Percentiles rank a stretch among this genome's conserved stretches.
phyloP scores from a whole-genome alignment of 2,888 invertebrate genomes.

The Drosophila hawaiiensis region DNA sequence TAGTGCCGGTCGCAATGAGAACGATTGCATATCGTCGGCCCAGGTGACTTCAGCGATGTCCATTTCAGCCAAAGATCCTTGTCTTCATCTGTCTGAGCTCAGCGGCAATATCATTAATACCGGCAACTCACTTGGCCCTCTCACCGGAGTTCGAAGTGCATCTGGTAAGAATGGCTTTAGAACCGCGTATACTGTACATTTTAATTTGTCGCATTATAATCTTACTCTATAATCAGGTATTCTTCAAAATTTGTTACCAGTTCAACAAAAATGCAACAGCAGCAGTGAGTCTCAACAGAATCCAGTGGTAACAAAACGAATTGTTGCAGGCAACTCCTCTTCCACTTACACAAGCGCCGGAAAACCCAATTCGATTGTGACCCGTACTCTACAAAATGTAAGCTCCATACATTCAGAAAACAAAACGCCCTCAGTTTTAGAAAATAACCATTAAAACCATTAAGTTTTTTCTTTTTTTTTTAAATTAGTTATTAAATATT shows the following conservation, averaged over 20 bases:
- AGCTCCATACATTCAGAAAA: conserved; percentile 24
- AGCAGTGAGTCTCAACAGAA: conserved; percentile 73
- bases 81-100: conserved; percentile 51
- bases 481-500: neutral
- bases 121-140: conserved; percentile 51
- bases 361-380: conserved; percentile 79
- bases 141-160: conserved; percentile 75
- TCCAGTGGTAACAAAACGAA: conserved; percentile 78
- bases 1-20: conserved; percentile 82
- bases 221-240: conserved; percentile 47
- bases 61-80: conserved; percentile 62
- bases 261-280: conserved; percentile 72
- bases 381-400: conserved; percentile 85
- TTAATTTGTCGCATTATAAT: neutral
- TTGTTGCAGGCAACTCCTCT: conserved; percentile 62
- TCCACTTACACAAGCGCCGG: conserved; percentile 77
- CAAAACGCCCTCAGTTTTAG: neutral
- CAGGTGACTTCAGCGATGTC: conserved; percentile 69
- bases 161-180: conserved; percentile 70
- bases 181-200: neutral
- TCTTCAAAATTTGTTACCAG: conserved; percentile 80
- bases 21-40: conserved; percentile 69
- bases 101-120: conserved; percentile 58
- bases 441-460: neutral
- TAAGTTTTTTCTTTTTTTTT: neutral